These are phyloP conservation scores for Hydrotaea cyrtoneurina DNA, from an alignment of 2,888 invertebrate species.

Conservation along the genomic window DNA sequence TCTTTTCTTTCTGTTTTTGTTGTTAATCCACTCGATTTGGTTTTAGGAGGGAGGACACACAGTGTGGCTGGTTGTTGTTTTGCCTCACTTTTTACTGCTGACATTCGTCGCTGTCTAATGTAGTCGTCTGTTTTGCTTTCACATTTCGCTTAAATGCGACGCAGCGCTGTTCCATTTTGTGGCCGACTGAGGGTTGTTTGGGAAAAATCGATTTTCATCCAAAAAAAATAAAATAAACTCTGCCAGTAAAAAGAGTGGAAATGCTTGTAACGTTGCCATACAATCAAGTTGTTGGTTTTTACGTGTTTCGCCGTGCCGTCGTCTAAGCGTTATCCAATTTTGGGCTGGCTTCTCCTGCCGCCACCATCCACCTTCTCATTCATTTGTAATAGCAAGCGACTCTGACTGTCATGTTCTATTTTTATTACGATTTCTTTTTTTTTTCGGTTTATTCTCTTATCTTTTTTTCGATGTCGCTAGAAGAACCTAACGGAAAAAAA, in stretches of 20 bases:
- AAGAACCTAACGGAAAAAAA: not conserved
- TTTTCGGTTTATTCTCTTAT: slow-evolving; percentile 5
- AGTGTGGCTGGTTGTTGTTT: not conserved
- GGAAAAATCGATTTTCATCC: slow-evolving; percentile 78
- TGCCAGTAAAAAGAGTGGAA: not conserved
- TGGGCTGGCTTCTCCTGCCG: not conserved
- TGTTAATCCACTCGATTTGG: not conserved
- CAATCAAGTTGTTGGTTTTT: not conserved
- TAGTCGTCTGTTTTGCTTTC: not conserved
- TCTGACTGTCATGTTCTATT: slow-evolving; percentile 16
- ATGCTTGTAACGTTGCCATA: not conserved
- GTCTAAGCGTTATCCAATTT: not conserved
- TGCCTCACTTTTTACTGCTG: slow-evolving; percentile 24
- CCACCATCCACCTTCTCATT: not conserved
- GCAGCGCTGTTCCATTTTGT: no score
- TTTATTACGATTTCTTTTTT: slow-evolving; percentile 3
- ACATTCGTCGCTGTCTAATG: slow-evolving; percentile 4
- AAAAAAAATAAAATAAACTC: slow-evolving; percentile 46
- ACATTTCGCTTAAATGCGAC: not conserved
- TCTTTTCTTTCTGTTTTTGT: not conserved
- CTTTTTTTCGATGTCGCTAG: not conserved
- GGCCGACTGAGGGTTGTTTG: slow-evolving; percentile 63
- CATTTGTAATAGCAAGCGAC: not conserved
- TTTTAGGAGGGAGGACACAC: not conserved
- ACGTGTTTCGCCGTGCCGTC: not conserved